These are phyloP conservation scores for Mythimna vitellina DNA, from an alignment of 2,888 invertebrate species.

Conservation along the genomic window DNA sequence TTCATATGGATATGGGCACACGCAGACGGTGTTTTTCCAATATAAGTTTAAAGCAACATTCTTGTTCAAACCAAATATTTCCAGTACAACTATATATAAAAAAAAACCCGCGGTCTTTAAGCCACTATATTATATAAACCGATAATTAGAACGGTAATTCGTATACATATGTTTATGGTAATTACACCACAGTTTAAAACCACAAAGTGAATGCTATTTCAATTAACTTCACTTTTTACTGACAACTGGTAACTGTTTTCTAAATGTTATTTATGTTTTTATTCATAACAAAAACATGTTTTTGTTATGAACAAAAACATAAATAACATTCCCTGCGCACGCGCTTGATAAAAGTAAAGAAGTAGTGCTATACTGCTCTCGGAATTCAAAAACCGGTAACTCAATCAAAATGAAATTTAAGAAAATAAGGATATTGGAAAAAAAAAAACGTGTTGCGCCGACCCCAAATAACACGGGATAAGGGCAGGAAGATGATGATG, in stretches of 20 bases:
- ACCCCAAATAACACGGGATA: too few species aligned
- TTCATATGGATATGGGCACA: too few species aligned
- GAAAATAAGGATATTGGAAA: too few species aligned
- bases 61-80: neutral
- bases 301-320: neutral
- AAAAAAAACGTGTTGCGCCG: too few species aligned
- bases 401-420: too few species aligned
- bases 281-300: neutral
- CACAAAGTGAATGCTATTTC: conserved; percentile 18
- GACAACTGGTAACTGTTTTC: conserved; percentile 24
- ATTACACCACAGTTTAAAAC: conserved; percentile 21
- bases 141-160: conserved; percentile 50
- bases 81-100: neutral
- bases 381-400: too few species aligned
- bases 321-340: neutral
- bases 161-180: conserved; percentile 43
- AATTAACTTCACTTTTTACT: conserved; percentile 43
- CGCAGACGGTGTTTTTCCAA: conserved; percentile 12
- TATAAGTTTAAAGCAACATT: neutral
- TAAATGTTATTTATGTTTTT: neutral
- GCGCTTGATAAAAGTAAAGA: conserved; percentile 1
- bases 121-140: conserved; percentile 27
- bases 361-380: neutral
- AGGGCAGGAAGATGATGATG: too few species aligned
- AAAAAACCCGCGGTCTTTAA: conserved; percentile 5